Base-by-base conservation (phyloP, 92 coral and sea anemone species). In the Epizoanthus illoricatus region DNA sequence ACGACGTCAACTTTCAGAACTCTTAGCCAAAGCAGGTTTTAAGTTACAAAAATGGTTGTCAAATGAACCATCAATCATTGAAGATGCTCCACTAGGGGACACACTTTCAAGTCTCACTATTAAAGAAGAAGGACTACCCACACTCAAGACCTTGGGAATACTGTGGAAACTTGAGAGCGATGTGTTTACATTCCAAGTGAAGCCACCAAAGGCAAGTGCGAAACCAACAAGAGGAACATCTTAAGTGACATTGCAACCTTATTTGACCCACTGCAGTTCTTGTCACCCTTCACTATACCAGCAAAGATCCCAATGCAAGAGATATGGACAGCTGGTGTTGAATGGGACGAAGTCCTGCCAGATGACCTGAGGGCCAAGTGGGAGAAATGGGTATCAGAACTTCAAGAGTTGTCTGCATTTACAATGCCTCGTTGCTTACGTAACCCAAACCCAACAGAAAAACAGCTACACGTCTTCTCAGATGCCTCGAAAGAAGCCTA, bases 181-280 rank as follows among this genome's bases (percentile, higher is more conserved):
- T 52, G 70, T 57, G 59, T 88, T 63, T 54, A 65, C 70, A 58
- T 87, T 87, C 45, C 65, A 82, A 66, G 87, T 82, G 7, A 21
- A 87, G 13, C 87, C 41, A 24, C 72, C 68, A 4, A 33, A 10
- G 4, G 12, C 13, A 43, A 66, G 57, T 57, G 64, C 40, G 18
- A 72, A 13, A 47, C 63, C 17, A 33, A 89, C 59, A 89, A 89
- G 84, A 70, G 89, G 62, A 76, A 76, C 76, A 78, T 87, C 71
- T 67, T 90, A 8, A 84, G 88, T 23, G 81, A 73, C n/a, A 85
- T 89, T 39, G 89, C 88, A 63, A 75, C 71, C 62, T 42, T 89
- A 43, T 89, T 75, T 70, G 90, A 86, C 81, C 92, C 92, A 3
- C 80, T 75, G 17, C 89, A 87, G 76, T 70, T 87, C 47, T 20